Conservation (phyloP, 2,888 invertebrate species). For the Odontothrips loti region DNA sequence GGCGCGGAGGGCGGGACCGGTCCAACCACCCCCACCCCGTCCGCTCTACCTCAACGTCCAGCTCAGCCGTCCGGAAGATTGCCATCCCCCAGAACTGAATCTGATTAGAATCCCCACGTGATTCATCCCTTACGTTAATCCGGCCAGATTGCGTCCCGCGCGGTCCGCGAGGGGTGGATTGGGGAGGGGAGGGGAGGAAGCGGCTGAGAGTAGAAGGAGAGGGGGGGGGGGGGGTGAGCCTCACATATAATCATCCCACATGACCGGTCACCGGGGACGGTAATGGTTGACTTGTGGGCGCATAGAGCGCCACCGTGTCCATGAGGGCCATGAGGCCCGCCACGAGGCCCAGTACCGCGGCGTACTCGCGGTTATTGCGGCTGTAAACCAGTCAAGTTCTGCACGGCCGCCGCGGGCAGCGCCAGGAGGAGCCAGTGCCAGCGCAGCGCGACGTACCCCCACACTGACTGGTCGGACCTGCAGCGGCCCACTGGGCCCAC, state of each 20-base stretch:
- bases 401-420: too few species aligned
- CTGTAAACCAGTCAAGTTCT: too few species aligned
- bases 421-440: too few species aligned
- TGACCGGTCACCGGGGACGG: background rate
- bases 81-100: slow-evolving; percentile 22
- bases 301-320: background rate
- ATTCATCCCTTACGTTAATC: slow-evolving; percentile 26
- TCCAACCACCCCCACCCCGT: background rate
- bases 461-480: too few species aligned
- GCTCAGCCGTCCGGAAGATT: slow-evolving; percentile 21
- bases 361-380: too few species aligned
- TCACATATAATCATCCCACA: slow-evolving; percentile 15
- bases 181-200: background rate
- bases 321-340: background rate
- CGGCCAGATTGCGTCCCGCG: slow-evolving; percentile 9
- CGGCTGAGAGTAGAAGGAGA: background rate
- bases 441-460: too few species aligned
- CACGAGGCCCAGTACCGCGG: too few species aligned
- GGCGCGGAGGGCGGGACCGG: too few species aligned
- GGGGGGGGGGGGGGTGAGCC: background rate
- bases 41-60: slow-evolving; percentile 9
- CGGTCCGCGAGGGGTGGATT: background rate
- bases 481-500: too few species aligned
- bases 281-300: slow-evolving; percentile 8
- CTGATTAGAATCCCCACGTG: slow-evolving; percentile 26